These are phyloP conservation scores for Dryas iulia DNA, from an alignment of 1,140 invertebrate genomes.

Conservation along the genomic window DNA sequence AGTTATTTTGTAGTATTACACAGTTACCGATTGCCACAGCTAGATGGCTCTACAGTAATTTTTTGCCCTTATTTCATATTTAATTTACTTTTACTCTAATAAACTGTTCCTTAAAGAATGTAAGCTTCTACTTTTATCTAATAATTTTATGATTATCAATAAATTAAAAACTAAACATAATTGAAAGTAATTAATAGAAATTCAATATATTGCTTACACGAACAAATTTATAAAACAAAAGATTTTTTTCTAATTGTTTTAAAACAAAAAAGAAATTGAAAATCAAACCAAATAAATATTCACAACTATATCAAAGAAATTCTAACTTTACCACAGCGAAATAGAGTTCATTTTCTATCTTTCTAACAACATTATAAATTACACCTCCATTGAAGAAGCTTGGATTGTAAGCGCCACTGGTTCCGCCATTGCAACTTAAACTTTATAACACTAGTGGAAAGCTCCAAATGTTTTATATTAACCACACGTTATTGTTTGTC, in stretches of 20 bases:
- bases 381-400: constrained; percentile 33
- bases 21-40: neutral
- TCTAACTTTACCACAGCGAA: neutral
- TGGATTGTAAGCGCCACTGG: constrained; percentile 30
- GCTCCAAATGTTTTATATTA: constrained; percentile 33
- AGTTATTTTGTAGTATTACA: neutral
- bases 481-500: constrained; percentile 75
- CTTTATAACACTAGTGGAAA: neutral
- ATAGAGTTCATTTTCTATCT: constrained; percentile 13
- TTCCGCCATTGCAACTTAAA: constrained; percentile 26
- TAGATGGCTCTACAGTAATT: neutral
- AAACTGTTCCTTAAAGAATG: too few relatives aligned
- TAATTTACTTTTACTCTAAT: too few relatives aligned
- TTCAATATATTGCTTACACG: neutral
- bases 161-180: neutral
- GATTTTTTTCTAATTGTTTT: neutral
- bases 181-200: neutral
- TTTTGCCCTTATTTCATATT: neutral
- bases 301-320: neutral
- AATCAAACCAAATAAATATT: neutral
- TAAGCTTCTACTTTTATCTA: too few relatives aligned
- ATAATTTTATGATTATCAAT: neutral
- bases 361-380: constrained; percentile 55
- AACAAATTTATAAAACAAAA: neutral
- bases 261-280: neutral